Evolutionary conservation across 2,113 vertebrate species (phyloP), one percentile per base, ranked within the genome.

Genomic region (Pithys albifrons): DNA sequence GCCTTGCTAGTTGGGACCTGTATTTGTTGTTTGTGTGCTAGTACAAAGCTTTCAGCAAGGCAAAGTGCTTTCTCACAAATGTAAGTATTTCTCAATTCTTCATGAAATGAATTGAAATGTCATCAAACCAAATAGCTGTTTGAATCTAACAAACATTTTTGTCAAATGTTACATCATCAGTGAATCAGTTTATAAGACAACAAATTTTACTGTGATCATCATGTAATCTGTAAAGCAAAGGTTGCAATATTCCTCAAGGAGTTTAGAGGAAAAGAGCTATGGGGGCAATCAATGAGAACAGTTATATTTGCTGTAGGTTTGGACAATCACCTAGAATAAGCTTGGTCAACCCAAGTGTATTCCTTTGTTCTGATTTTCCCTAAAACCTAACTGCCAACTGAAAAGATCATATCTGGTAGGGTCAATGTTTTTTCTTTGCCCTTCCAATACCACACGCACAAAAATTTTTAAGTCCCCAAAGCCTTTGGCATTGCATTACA

Each of bases 401-500:
- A 88, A 75, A 72, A 69, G 43, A 78, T 29, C 57, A 43, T 33
- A 84, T 61, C 58, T 88, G 48, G 57, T 72, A 62, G 39, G 33
- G 76, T 57, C 57, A 64, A 28, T 57, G 46, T 2, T 71, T 89
- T 81, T 81, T 55, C 24, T 89, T 88, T 93, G 59, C 33, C 52
- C 24, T 86, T 75, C 48, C 52, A 37, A 55, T 75, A 78, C 59
- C 51, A 74, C 43, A 64, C 16, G 51, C 24, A 59, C 29, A 43
- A 27, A 12, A 67, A 23, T 84, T 90, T 93, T 69, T 28, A 89
- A 81, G 17, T 91, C 91, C 57, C 83, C 86, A 71, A 89, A 73
- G 76, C 39, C 77, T 95, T 41, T 61, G 29, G 33, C 89, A 92
- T 79, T 85, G 58, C 58, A 89, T 95, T 95, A 95, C 54, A 69